Conservation (phyloP, 2,888 invertebrate genomes). For the Smittia aterrima region DNA sequence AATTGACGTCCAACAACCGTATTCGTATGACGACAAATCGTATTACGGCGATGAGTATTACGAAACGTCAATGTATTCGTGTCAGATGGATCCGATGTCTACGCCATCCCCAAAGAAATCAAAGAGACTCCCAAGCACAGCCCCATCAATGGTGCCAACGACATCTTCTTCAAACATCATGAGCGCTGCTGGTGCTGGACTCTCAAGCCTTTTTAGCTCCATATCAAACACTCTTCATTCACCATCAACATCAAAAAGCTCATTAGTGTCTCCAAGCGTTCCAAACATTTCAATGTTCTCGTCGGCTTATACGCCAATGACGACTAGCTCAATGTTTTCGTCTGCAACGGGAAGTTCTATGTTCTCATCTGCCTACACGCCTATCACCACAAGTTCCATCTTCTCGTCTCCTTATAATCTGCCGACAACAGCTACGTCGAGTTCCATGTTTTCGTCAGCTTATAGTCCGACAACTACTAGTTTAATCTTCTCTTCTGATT, state of each 20-base stretch:
- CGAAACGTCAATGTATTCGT: constrained; percentile 10
- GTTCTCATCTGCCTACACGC: too few species aligned
- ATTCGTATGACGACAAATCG: constrained; percentile 1
- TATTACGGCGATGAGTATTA: constrained; percentile 39
- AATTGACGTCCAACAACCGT: constrained; percentile 24
- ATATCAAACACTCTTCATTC: constrained; percentile 33
- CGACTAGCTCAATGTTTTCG: too few species aligned
- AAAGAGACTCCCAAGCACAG: constrained; percentile 25
- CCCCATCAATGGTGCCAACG: background rate
- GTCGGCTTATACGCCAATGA: too few species aligned
- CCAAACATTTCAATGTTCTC: background rate
- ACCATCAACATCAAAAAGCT: background rate
- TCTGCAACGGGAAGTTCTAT: too few species aligned
- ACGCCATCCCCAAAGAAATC: constrained; percentile 30
- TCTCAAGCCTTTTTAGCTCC: constrained; percentile 33
- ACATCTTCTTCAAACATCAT: background rate
- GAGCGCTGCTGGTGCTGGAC: constrained; percentile 26
- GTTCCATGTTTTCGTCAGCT: too few species aligned
- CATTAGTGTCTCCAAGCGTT: background rate
- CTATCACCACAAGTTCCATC: too few species aligned
- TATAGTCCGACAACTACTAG: too few species aligned
- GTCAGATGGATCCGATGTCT: background rate
- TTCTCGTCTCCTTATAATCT: too few species aligned
- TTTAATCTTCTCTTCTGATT: too few species aligned
- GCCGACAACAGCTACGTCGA: background rate